Evolutionary conservation across 2,113 vertebrate genomes (phyloP).

Genomic region (Plotosus lineatus): DNA sequence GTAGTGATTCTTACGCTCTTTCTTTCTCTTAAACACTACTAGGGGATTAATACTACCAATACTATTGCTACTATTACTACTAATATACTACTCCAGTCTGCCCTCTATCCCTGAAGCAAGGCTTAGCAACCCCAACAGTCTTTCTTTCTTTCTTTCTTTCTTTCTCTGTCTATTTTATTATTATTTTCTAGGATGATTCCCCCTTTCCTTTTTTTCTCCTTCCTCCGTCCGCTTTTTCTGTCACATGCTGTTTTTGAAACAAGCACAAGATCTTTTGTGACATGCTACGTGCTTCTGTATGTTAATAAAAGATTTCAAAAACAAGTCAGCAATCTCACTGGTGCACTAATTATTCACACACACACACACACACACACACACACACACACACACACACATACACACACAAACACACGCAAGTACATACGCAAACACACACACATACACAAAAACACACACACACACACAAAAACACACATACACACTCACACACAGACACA

Average conservation of each 20-base stretch:
- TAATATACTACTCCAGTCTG: slow-evolving; percentile 50
- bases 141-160: slow-evolving; percentile 25
- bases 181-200: slow-evolving; percentile 41
- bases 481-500: too few species aligned
- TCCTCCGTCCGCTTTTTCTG: slow-evolving; percentile 64
- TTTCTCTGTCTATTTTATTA: slow-evolving; percentile 28
- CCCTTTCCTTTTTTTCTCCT: slow-evolving; percentile 36
- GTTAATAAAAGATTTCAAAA: slow-evolving; percentile 82
- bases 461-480: too few species aligned
- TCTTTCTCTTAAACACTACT: slow-evolving; percentile 52
- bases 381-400: background rate
- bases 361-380: background rate
- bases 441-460: too few species aligned
- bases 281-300: slow-evolving; percentile 82
- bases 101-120: slow-evolving; percentile 50
- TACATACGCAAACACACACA: too few species aligned
- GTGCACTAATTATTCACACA: too few species aligned
- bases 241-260: slow-evolving; percentile 74
- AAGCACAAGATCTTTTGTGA: slow-evolving; percentile 83
- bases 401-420: background rate
- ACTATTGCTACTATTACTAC: slow-evolving; percentile 50
- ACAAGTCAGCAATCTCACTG: slow-evolving; percentile 25
- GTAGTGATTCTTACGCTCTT: slow-evolving; percentile 54
- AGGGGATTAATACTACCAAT: slow-evolving; percentile 51
- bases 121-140: slow-evolving; percentile 54